phyloP scores from a whole-genome alignment of 2,888 invertebrate genomes.

The Zygaena filipendulae region DNA sequence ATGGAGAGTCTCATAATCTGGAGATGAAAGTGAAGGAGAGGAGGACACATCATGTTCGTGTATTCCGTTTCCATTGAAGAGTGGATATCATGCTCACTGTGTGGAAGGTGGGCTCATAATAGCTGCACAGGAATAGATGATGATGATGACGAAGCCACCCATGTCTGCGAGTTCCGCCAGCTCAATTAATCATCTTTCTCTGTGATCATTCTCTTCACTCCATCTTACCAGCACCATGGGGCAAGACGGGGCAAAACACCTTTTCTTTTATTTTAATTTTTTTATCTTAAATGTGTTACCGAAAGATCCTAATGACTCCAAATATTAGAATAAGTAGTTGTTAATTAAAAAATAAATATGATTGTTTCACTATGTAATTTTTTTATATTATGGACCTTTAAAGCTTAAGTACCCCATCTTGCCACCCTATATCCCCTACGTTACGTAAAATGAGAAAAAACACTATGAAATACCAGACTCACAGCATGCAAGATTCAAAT shows the following conservation, averaged over 20 bases:
- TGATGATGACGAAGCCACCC: constrained; percentile 13
- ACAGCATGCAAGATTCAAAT: no score
- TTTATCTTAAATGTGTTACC: constrained; percentile 8
- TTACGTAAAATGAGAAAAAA: no score
- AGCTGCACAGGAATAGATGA: constrained; percentile 13
- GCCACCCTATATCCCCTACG: no score
- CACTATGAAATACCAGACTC: no score
- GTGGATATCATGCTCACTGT: constrained; percentile 13
- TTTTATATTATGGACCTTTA: constrained; percentile 9
- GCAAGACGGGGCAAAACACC: constrained; percentile 12
- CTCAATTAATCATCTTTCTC: constrained; percentile 5
- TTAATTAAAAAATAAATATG: constrained; percentile 11
- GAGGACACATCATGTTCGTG: constrained; percentile 7
- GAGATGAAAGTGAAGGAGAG: constrained; percentile 12
- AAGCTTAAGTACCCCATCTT: constrained; percentile 11
- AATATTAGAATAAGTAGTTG: constrained; percentile 9
- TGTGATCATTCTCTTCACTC: constrained; percentile 8
- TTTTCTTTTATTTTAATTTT: constrained; percentile 10
- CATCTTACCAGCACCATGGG: constrained; percentile 14
- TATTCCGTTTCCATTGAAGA: constrained; percentile 16
- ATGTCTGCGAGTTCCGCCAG: constrained; percentile 13
- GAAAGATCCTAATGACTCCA: constrained; percentile 11
- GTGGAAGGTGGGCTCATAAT: constrained; percentile 13
- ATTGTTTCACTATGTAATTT: constrained; percentile 5
- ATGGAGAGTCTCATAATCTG: constrained; percentile 13